Base-by-base conservation (phyloP, 2,888 invertebrate genomes). In the Himalopsyche japonica region DNA sequence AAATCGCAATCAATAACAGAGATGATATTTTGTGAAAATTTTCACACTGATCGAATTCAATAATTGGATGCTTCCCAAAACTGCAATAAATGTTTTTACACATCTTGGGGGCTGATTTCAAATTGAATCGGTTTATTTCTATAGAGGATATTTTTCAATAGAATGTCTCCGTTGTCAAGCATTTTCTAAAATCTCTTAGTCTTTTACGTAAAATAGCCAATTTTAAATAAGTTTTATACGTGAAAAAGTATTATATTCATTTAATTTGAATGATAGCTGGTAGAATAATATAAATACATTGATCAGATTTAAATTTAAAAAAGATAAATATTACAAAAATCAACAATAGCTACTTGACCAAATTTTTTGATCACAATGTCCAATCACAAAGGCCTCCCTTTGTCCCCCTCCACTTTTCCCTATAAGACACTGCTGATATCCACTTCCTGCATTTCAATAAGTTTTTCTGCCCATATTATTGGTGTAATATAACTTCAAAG, bases 1-100 rank as follows among this genome's bases (percentile, higher is more conserved):
- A 30, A 70, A 70, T 27, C 27, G 70, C 27, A 70, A 70, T 70
- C 70, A 70, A 70, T 70, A 27, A 70, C 12, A 70, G 43, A 70
- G 27, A 70, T 70, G 70, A 70, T 70, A 70, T 70, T 70, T 70
- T 77, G 77, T 77, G 77, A 77, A 77, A 37, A 20, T 77, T 77
- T 77, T 77, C 34, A 34, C 77, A 20, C 77, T n/a, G 70, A 70
- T 70, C 30, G 37, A 70, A 5, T 77, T 20, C 34, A 37, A 77
- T 3, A n/a, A 34, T 37, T 34, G 24, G 77, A 24, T 34, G 77
- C 77, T 77, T 77, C 15, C 34, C 7, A 34, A 70, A 70, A 20
- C 27, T 3, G 70, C 70, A 70, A 70, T 70, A 70, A 70, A 70
- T 70, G 70, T 70, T 27, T 30, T 3, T 30, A 70, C 27, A 70